These are phyloP conservation scores for Neogobius melanostomus DNA, from an alignment of 2,113 vertebrate species.

Conservation along the genomic window DNA sequence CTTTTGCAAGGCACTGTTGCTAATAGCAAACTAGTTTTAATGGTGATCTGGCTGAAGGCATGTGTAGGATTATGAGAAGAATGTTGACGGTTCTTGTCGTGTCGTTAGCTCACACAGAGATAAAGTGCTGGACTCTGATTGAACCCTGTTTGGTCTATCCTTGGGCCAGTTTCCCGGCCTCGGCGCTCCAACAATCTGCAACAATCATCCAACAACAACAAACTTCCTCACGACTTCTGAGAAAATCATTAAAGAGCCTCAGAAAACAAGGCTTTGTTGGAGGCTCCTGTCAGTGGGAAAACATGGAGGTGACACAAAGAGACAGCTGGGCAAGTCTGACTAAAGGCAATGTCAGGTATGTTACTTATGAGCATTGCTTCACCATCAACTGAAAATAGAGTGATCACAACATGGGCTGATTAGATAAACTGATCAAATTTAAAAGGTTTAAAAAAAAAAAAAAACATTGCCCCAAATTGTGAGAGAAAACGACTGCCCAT, in stretches of 20 bases:
- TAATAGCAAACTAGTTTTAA: background rate
- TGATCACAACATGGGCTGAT: too few species aligned
- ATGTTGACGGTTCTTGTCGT: constrained; percentile 14
- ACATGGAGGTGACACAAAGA: background rate
- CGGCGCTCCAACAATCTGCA: constrained; percentile 13
- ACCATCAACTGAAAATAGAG: too few species aligned
- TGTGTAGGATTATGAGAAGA: background rate
- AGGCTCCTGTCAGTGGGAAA: background rate
- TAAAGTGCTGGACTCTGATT: constrained; percentile 53
- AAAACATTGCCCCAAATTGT: too few species aligned
- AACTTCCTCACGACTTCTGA: constrained; percentile 59
- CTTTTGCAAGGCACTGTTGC: too few species aligned
- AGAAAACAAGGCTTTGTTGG: background rate
- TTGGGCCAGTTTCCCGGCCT: constrained; percentile 29
- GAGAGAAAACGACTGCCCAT: too few species aligned
- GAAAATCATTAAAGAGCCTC: constrained; percentile 27
- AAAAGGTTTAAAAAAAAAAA: too few species aligned
- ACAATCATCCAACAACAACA: constrained; percentile 29
- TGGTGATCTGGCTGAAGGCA: background rate
- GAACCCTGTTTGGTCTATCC: constrained; percentile 53
- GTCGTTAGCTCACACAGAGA: constrained; percentile 49
- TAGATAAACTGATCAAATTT: too few species aligned
- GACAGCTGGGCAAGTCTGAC: background rate
- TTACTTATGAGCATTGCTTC: too few species aligned
- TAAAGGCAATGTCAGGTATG: background rate